Base-by-base conservation (phyloP, 1,140 invertebrate genomes). In the Geopemphigus sp. region DNA sequence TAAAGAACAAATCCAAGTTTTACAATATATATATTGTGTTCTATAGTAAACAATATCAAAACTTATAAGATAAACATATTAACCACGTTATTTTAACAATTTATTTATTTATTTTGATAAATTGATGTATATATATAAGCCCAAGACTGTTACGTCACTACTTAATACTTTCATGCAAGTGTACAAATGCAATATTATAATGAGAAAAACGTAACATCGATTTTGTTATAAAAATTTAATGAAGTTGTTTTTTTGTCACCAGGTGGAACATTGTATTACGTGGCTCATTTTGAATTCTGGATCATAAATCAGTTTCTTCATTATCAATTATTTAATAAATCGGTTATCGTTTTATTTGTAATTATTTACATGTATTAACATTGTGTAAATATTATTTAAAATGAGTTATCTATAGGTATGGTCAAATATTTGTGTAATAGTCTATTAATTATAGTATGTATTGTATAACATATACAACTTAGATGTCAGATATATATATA, bases 381-480 rank as follows among this genome's bases (percentile, higher is more conserved):
- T 29, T 22, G 29, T 72, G 68, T 72, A 72, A n/a, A 72, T 72
- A 72, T 72, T 54, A 72, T 54, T 72, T 72, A 32, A 8, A 50
- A 6, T 4, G 32, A 39, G 32, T 39, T 39, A 39, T 39, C 32
- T 39, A 39, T 39, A 39, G 32, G 32, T 72, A 72, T 6, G 17
- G 24, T 50, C 14, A 26, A 24, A 26, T 24, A 17, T 24, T 68
- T 39, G 32, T 39, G 45, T 68, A 68, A 68, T 50, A 50, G 45
- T 50, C 22, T 22, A 47, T 68, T 50, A 47, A 24, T 14, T 50
- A 50, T 50, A 68, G 14, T n/a, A 66, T 68, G 22, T 68, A 72
- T 72, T 54, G n/a, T 68, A 24, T 68, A 47, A 17, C 26, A 61
- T 61, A 39, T 57, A 57, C 24, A 57, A 57, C 56, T 57, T 63